Evolutionary conservation across 2,113 vertebrate genomes (phyloP).

Genomic region (Syngnathus floridae): DNA sequence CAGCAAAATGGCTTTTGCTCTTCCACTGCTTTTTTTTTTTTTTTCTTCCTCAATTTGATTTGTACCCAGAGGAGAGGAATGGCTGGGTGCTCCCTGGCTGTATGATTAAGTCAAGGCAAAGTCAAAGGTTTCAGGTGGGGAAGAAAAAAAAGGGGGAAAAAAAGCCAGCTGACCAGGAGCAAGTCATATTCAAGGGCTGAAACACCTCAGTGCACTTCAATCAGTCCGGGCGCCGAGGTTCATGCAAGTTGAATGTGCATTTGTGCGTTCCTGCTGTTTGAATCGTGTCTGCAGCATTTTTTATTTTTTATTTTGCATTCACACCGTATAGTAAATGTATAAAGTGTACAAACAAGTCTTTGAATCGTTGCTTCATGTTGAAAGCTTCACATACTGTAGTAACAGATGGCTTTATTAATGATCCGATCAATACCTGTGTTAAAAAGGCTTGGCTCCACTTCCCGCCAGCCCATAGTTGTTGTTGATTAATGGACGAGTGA

Average conservation of each 20-base stretch:
- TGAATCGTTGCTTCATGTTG: not conserved
- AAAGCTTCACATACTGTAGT: not conserved
- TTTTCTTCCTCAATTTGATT: conserved; percentile 59
- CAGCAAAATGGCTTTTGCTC: conserved; percentile 49
- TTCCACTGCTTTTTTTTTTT: conserved; percentile 34
- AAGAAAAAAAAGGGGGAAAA: conserved; percentile 21
- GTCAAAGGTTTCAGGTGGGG: conserved; percentile 33
- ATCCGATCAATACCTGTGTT: not conserved
- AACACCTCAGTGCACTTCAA: conserved; percentile 66
- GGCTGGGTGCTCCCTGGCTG: conserved; percentile 43
- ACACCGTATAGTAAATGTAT: no score
- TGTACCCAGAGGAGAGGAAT: conserved; percentile 51
- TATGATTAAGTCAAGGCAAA: conserved; percentile 54
- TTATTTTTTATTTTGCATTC: conserved; percentile 6
- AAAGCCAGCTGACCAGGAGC: conserved; percentile 28
- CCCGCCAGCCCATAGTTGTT: not conserved
- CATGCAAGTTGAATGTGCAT: conserved; percentile 41
- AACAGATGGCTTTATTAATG: not conserved
- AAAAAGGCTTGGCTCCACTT: not conserved
- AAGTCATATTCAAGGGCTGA: conserved; percentile 46
- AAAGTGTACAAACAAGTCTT: not conserved
- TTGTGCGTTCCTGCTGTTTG: conserved; percentile 42
- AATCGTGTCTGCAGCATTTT: conserved; percentile 31
- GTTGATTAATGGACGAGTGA: not conserved
- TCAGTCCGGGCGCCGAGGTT: conserved; percentile 51